Evolutionary conservation across 2,113 vertebrate species (phyloP).

Genomic region (Danio rerio): GRCz12tu NC_133181.1:7008001-7008500

Average conservation of each 20-base stretch:
- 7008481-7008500: constrained; percentile 15
- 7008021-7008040: not conserved
- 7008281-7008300: constrained; percentile 59
- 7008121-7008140: too few species aligned
- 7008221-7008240: constrained; percentile 40
- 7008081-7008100: constrained; percentile 3
- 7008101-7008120: constrained; percentile 10
- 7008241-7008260: constrained; percentile 60
- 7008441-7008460: constrained; percentile 11
- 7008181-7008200: not conserved
- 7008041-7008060: not conserved
- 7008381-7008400: not conserved
- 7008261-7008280: constrained; percentile 66
- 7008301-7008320: not conserved
- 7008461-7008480: not conserved
- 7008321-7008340: constrained; percentile 38
- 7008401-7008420: constrained; percentile 17
- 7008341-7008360: constrained; percentile 27
- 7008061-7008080: not conserved
- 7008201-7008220: not conserved
- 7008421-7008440: not conserved
- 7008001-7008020: not conserved
- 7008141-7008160: not conserved
- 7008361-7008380: constrained; percentile 2
- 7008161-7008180: constrained; percentile 32